These are phyloP conservation scores for Sinocyclocheilus anshuiensis DNA, from an alignment of 2,113 vertebrate genomes.

Conservation along the genomic window DNA sequence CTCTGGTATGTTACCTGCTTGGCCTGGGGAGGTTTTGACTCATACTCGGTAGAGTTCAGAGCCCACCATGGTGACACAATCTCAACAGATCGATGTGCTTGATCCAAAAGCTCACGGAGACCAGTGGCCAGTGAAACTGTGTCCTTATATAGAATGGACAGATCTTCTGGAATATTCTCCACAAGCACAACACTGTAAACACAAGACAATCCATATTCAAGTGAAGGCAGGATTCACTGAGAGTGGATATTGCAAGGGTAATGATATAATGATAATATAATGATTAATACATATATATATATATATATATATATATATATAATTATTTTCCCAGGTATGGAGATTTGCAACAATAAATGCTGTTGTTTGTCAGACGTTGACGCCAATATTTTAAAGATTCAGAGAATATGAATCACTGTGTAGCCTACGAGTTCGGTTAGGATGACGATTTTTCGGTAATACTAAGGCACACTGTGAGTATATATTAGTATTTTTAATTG, in stretches of 20 bases:
- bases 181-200: slow-evolving; percentile 86
- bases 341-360: too few species aligned
- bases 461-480: neutral
- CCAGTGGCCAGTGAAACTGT: slow-evolving; percentile 85
- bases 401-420: neutral
- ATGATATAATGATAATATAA: neutral
- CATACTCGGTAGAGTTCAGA: slow-evolving; percentile 77
- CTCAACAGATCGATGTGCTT: slow-evolving; percentile 85
- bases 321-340: too few species aligned
- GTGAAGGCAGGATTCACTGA: neutral
- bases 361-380: too few species aligned
- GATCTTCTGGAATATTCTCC: slow-evolving; percentile 95
- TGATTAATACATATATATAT: too few species aligned
- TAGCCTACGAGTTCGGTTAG: neutral
- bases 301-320: too few species aligned
- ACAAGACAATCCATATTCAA: slow-evolving; percentile 45
- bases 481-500: neutral
- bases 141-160: slow-evolving; percentile 83
- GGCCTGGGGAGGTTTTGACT: slow-evolving; percentile 81
- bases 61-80: slow-evolving; percentile 92
- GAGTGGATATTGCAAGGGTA: neutral
- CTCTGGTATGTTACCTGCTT: slow-evolving; percentile 79
- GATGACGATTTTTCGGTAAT: neutral
- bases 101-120: slow-evolving; percentile 85
- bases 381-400: too few species aligned